Conservation (phyloP, 2,888 invertebrate genomes). For the Griposia aprilina region DNA sequence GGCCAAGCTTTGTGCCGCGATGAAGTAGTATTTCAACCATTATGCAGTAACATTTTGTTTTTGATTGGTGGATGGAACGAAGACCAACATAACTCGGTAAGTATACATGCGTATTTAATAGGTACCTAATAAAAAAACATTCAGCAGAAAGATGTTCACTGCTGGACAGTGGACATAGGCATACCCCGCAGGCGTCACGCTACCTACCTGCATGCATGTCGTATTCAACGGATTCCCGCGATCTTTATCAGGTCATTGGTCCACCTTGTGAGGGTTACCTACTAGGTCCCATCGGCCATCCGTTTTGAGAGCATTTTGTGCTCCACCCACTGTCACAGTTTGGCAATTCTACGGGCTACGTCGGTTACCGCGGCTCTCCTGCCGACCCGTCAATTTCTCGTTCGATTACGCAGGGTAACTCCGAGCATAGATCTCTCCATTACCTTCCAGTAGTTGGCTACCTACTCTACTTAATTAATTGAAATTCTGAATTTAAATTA, state of each 20-base stretch:
- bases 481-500: not conserved
- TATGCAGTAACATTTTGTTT: slow-evolving; percentile 93
- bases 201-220: too few relatives aligned
- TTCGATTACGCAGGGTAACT: not conserved
- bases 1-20: slow-evolving; percentile 90
- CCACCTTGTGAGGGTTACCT: not conserved
- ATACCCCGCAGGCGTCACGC: too few relatives aligned
- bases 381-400: not conserved
- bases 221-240: too few relatives aligned
- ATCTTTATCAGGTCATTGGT: not conserved
- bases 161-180: too few relatives aligned
- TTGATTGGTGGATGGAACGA: slow-evolving; percentile 92
- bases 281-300: not conserved
- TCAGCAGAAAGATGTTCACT: too few relatives aligned
- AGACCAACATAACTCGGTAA: slow-evolving; percentile 78
- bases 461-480: not conserved
- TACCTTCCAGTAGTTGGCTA: not conserved
- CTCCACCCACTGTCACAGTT: too few relatives aligned
- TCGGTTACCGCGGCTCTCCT: not conserved
- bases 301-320: not conserved
- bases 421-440: slow-evolving; percentile 58
- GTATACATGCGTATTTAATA: slow-evolving; percentile 15
- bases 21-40: slow-evolving; percentile 87
- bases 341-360: not conserved
- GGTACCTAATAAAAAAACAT: not conserved